phyloP scores from a whole-genome alignment of 1,140 invertebrate genomes.

The Saccostrea cuccullata region DNA sequence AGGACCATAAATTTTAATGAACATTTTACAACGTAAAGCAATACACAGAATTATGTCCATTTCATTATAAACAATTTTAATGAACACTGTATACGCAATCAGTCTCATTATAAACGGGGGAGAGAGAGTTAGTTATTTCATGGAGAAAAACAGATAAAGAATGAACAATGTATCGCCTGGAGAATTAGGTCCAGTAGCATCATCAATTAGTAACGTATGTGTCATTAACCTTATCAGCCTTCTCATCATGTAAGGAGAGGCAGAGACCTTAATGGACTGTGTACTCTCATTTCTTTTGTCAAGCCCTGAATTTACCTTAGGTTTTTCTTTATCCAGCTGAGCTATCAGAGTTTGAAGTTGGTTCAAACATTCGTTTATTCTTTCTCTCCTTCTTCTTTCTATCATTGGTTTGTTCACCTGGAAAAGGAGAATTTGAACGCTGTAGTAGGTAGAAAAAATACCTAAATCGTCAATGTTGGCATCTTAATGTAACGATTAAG shows the following conservation, averaged over 20 bases:
- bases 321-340: constrained; percentile 52
- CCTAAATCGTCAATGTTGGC: background rate
- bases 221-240: constrained; percentile 6
- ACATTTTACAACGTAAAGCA: too few species aligned
- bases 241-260: background rate
- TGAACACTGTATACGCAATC: background rate
- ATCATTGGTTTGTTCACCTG: constrained; percentile 95
- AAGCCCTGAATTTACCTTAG: constrained; percentile 39
- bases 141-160: constrained; percentile 18
- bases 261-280: background rate
- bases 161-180: constrained; percentile 25
- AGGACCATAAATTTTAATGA: too few species aligned
- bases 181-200: background rate
- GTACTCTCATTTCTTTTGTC: background rate
- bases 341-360: constrained; percentile 89
- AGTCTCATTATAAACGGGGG: background rate
- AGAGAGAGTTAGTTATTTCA: background rate
- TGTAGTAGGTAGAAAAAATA: background rate
- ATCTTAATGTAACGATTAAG: background rate
- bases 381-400: constrained; percentile 90
- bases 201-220: constrained; percentile 1
- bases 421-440: constrained; percentile 70
- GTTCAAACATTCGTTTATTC: constrained; percentile 92
- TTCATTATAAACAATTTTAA: background rate
- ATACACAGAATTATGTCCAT: background rate